Conservation (phyloP, 2,113 vertebrate species). For the Ia io region DNA sequence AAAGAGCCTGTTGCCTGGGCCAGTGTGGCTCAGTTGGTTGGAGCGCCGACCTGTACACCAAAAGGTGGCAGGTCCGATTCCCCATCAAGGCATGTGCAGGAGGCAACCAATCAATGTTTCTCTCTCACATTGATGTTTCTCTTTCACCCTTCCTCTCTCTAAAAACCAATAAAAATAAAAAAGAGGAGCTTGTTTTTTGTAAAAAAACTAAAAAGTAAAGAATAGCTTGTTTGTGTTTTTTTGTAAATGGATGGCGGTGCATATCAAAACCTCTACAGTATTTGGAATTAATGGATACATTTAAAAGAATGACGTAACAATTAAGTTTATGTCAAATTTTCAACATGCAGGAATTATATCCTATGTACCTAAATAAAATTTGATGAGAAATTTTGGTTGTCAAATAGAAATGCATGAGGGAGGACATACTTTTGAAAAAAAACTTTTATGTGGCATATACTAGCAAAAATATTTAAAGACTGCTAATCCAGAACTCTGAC, state of each 20-base stretch:
- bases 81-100: background rate
- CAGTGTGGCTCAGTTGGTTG: background rate
- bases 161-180: background rate
- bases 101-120: background rate
- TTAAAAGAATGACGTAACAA: background rate
- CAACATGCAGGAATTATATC: background rate
- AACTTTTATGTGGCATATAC: background rate
- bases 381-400: background rate
- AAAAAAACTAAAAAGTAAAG: background rate
- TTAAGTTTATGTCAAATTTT: background rate
- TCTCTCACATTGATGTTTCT: background rate
- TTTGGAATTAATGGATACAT: background rate
- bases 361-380: background rate
- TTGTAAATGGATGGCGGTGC: background rate
- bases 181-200: background rate
- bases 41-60: background rate
- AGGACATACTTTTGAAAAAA: background rate
- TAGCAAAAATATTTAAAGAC: background rate
- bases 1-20: background rate
- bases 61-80: background rate
- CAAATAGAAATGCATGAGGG: background rate
- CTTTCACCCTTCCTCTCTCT: background rate
- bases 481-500: background rate
- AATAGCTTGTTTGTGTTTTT: background rate
- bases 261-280: background rate